Conservation (phyloP, 2,113 vertebrate species). For the Gasterosteus nipponicus region DNA sequence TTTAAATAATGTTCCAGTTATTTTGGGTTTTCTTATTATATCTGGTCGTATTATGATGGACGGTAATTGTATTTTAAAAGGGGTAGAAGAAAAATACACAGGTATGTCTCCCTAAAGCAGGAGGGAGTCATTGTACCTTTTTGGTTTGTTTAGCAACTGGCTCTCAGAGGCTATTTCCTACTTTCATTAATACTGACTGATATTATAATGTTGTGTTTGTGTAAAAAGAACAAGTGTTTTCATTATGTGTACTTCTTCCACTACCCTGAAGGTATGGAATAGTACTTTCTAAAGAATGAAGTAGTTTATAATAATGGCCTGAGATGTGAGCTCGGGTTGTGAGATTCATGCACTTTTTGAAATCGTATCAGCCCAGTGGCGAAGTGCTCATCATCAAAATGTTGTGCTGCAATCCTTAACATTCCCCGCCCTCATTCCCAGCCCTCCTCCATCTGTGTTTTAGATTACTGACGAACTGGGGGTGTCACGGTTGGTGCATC, state of each 20-base stretch:
- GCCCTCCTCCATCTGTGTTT: slow-evolving; percentile 70
- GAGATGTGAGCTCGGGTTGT: neutral
- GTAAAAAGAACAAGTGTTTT: neutral
- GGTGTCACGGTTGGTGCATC: slow-evolving; percentile 63
- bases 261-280: neutral
- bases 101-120: neutral
- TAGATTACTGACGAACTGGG: slow-evolving; percentile 64
- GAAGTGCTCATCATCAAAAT: slow-evolving; percentile 38
- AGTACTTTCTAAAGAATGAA: neutral
- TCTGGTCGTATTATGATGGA: neutral
- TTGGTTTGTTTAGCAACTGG: neutral
- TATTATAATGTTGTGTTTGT: neutral
- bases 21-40: neutral
- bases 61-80: neutral
- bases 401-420: slow-evolving; percentile 36
- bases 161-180: too few species aligned
- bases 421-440: slow-evolving; percentile 57
- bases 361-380: neutral
- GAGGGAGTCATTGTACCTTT: neutral
- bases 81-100: neutral
- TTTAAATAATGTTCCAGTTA: neutral
- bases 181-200: neutral
- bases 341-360: neutral
- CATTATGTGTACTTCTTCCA: neutral
- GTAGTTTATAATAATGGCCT: neutral